A percentile compares a stretch with the other conserved stretches of the same genome.
Evolutionary conservation across 2,113 vertebrate genomes (phyloP).

Genomic region (Himantopus leucocephalus): DNA sequence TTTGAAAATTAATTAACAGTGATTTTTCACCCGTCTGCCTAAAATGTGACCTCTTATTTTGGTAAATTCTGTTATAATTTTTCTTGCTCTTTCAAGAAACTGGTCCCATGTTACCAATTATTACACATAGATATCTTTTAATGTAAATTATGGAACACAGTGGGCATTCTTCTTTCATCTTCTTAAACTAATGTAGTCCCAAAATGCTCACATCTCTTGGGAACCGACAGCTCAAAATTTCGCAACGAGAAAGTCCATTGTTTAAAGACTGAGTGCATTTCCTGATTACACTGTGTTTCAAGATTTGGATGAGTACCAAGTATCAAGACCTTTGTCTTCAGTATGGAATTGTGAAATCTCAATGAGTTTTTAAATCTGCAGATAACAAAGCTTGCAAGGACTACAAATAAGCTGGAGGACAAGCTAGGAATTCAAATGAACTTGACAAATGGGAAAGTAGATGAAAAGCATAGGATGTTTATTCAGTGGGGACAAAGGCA

Average conservation of each 20-base stretch:
- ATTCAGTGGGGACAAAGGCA: slow-evolving; percentile 26
- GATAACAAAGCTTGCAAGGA: slow-evolving; percentile 6
- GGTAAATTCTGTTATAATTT: background rate
- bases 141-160: background rate
- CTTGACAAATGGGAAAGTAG: background rate
- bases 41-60: background rate
- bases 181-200: background rate
- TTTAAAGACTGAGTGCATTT: background rate
- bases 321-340: slow-evolving; percentile 24
- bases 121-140: background rate
- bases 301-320: background rate
- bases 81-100: background rate
- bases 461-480: slow-evolving; percentile 14
- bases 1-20: background rate
- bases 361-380: slow-evolving; percentile 12
- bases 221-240: background rate
- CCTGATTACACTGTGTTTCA: background rate
- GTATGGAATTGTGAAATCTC: background rate
- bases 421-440: slow-evolving; percentile 10
- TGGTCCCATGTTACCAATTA: background rate
- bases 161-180: background rate
- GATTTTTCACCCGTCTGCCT: background rate
- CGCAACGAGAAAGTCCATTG: background rate
- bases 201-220: background rate
- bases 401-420: slow-evolving; percentile 3